These are phyloP conservation scores for Eilema caniola DNA, from an alignment of 2,888 invertebrate species.

Conservation along the genomic window DNA sequence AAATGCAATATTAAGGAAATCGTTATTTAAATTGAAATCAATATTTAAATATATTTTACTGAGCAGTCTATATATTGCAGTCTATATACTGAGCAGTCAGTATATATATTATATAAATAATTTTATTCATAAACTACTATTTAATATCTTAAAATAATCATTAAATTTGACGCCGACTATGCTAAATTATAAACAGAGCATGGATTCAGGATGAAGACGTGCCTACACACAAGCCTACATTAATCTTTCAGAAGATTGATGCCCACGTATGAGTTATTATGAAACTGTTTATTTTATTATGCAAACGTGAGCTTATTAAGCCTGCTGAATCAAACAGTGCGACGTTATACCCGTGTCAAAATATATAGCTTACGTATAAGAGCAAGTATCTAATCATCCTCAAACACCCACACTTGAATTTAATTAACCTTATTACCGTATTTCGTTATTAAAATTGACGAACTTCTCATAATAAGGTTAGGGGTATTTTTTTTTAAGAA, in stretches of 20 bases:
- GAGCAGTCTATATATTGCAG: too few species aligned
- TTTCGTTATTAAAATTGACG: too few species aligned
- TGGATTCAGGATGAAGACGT: slow-evolving; percentile 6
- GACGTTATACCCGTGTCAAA: slow-evolving; percentile 48
- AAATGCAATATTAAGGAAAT: background rate
- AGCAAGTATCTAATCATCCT: background rate
- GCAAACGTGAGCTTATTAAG: slow-evolving; percentile 42
- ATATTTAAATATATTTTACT: too few species aligned
- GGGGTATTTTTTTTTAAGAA: too few species aligned
- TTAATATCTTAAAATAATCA: too few species aligned
- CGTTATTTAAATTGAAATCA: background rate
- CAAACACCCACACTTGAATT: too few species aligned
- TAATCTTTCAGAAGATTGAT: slow-evolving; percentile 12
- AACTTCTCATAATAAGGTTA: too few species aligned
- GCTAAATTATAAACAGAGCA: background rate
- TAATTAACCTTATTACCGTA: too few species aligned
- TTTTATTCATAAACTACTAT: too few species aligned
- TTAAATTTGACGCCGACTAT: too few species aligned
- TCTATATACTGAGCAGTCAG: too few species aligned
- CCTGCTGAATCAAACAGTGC: slow-evolving; percentile 35
- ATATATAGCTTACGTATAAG: slow-evolving; percentile 23
- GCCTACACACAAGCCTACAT: background rate
- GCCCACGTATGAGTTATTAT: slow-evolving; percentile 7
- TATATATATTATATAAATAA: too few species aligned
- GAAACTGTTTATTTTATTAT: slow-evolving; percentile 33